Base-by-base conservation (phyloP, 2,113 vertebrate genomes). In the Montifringilla adamsi region DNA sequence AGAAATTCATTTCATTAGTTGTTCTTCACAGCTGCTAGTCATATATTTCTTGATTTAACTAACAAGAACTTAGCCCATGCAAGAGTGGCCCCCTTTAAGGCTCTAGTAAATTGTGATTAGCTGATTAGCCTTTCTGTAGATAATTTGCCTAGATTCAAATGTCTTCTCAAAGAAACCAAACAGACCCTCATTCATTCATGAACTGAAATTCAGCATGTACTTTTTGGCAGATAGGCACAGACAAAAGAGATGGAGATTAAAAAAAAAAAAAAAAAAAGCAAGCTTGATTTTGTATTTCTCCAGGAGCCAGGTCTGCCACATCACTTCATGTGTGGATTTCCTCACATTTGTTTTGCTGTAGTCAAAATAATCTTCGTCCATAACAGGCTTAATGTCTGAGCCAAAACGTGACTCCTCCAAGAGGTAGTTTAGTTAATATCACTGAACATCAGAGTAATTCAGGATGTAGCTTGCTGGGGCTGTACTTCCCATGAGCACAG, bases 271-370 rank as follows among this genome's bases (percentile, higher is more conserved):
- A 20, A 10, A 21, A 66, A 9, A 7, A 46, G 10, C 9, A 41
- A 46, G 15, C 30, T 78, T 80, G 44, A 70, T 89, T 84, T 90
- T 93, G 18, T 63, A 23, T 85, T 94, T 96, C 82, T 95, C 37
- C n/a, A 66, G 59, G 11, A 95, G 13, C 27, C 43, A 76, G 24
- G 46, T 89, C 50, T 95, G 76, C 56, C 69, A 94, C 85, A 83
- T 94, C 55, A 87, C 90, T 91, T 89, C n/a, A n/a, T n/a, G n/a
- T n/a, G 70, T 94, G 78, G 67, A 90, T 92, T 94, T 93, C n/a
- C 28, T 87, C 73, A 93, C 92, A 91, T 67, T 96, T 95, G 92
- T 92, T 96, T 94, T 81, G 80, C 74, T 89, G 87, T 2, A 90
- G 59, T 83, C 62, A 87, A 90, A 93, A 85, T 78, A 89, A 90